A percentile compares a stretch with the other conserved stretches of the same genome.
These are phyloP conservation scores for Corythornis vintsioides DNA, from an alignment of 2,113 vertebrate genomes.

Conservation along the genomic window DNA sequence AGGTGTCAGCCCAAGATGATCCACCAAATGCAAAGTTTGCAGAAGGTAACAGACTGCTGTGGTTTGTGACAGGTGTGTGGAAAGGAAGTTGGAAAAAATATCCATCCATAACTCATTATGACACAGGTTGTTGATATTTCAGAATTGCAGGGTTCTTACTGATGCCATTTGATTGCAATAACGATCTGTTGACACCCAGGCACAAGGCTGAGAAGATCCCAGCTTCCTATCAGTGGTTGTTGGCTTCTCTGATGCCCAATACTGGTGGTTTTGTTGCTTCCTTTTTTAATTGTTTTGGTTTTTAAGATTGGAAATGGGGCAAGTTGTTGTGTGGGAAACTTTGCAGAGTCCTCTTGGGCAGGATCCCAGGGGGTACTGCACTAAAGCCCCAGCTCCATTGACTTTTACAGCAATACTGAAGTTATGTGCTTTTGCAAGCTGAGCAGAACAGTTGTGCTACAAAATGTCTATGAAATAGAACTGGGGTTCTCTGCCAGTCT, in stretches of 20 bases:
- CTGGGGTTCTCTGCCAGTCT: neutral
- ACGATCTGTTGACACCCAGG: neutral
- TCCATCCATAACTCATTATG: accelerated
- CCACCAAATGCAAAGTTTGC: neutral
- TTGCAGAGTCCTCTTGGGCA: neutral
- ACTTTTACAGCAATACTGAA: neutral
- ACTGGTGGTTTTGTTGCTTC: neutral
- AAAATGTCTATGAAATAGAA: neutral
- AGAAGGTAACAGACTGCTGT: neutral
- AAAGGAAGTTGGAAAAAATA: neutral
- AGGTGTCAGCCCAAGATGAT: neutral
- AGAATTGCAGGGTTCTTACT: accelerated
- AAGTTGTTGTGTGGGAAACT: accelerated
- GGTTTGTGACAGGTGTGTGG: neutral
- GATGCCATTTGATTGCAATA: neutral
- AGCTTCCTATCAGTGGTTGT: neutral
- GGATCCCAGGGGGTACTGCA: neutral
- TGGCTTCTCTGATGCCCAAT: neutral
- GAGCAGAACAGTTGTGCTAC: neutral
- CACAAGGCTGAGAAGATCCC: neutral
- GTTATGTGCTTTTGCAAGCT: neutral
- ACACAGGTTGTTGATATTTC: neutral
- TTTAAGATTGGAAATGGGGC: neutral
- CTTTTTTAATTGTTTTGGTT: no score
- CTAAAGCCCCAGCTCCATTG: neutral